Evolutionary conservation across 2,797 vertebrate genomes (phyloP), one percentile per base, ranked within the genome.

Genomic region (Malacoctenus gilli): DNA sequence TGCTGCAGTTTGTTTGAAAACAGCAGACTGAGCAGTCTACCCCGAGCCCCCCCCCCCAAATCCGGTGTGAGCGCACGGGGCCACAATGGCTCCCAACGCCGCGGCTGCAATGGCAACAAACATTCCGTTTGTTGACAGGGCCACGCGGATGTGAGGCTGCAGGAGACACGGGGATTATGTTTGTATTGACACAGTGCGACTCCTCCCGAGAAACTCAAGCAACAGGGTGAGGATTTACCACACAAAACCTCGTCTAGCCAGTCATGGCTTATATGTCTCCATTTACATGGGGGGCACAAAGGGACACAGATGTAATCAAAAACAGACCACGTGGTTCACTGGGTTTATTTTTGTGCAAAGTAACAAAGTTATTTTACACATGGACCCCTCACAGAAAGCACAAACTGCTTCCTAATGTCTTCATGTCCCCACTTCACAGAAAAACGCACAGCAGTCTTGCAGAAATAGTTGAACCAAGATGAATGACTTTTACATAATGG

Each of bases 341-440:
- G 34, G 16, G 14, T 54, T 44, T 22, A 54, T 59, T 35, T 60
- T 56, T 51, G 65, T 69, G 57, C 55, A 76, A 84, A 78, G 68
- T 77, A 76, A 50, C 67, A 84, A 83, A 74, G 53, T 70, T 59
- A 34, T 64, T 72, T 81, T 67, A 85, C 73, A 85, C 36, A n/a
- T 32, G 70, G 59, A 74, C 19, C 9, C 42, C 81, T 52, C 77
- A 72, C 83, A 68, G 72, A 51, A 62, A 59, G 61, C 50, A 58
- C 13, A 79, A 66, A 58, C 35, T 39, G 16, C 23, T 59, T 57
- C 3, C 15, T 57, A 3, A 3, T 42, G 43, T 65, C 10, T 57
- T 46, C 22, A 13, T 28, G 15, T 44, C n/a, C 18, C 52, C 19
- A 43, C 4, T 43, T 13, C 3, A 48, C 10, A 34, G 10, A 58